These are phyloP conservation scores for Platysteira castanea DNA, from an alignment of 2,113 vertebrate genomes.

Conservation along the genomic window DNA sequence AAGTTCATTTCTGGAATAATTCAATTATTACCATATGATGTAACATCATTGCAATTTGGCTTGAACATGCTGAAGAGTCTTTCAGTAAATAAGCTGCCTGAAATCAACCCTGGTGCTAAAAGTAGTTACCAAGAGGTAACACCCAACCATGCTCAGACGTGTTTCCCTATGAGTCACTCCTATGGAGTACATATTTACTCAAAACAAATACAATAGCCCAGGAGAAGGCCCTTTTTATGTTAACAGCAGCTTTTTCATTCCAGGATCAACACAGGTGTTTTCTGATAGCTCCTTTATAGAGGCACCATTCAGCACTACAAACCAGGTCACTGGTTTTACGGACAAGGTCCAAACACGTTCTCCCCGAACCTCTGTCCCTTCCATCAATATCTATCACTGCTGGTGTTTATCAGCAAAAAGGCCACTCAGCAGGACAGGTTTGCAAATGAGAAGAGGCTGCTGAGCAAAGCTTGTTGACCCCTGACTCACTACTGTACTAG, in stretches of 20 bases:
- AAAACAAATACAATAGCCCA: background rate
- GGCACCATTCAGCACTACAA: background rate
- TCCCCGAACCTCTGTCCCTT: background rate
- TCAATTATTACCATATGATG: background rate
- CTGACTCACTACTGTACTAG: background rate
- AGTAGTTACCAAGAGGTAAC: conserved; percentile 34
- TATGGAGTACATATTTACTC: background rate
- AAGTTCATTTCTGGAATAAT: conserved; percentile 36
- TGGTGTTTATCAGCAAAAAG: background rate
- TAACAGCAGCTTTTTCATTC: background rate
- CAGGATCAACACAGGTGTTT: background rate
- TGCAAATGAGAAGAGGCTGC: background rate
- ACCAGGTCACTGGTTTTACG: background rate
- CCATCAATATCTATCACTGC: background rate
- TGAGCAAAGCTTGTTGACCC: background rate
- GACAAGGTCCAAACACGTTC: background rate
- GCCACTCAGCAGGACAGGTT: background rate
- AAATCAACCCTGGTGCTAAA: conserved; percentile 28
- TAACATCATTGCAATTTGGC: background rate
- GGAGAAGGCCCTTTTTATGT: background rate
- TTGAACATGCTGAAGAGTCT: background rate
- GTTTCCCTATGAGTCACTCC: conserved; percentile 33
- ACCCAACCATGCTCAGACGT: background rate
- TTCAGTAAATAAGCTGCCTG: conserved; percentile 29
- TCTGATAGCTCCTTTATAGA: background rate